A percentile compares a stretch with the other conserved stretches of the same genome.
phyloP scores from a whole-genome alignment of 2,888 invertebrate genomes.

The Melanotus villosus region DNA sequence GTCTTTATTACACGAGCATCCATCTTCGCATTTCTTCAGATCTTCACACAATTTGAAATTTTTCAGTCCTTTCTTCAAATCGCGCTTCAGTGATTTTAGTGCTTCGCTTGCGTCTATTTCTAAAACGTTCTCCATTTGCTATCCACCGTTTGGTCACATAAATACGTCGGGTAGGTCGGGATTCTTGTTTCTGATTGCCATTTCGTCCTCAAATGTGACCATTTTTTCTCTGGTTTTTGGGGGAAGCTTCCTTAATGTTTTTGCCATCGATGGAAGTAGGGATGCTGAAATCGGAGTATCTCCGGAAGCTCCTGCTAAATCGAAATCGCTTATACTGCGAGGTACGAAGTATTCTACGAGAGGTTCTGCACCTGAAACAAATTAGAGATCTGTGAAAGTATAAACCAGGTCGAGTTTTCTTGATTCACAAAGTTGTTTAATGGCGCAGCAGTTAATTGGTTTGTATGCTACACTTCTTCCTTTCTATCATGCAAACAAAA shows the following conservation, averaged over 20 bases:
- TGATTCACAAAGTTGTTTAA: too few relatives aligned
- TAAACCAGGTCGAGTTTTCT: too few relatives aligned
- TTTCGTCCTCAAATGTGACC: slow-evolving; percentile 87
- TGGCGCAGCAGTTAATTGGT: too few relatives aligned
- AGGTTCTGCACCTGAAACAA: slow-evolving; percentile 70
- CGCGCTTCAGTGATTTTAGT: slow-evolving; percentile 61
- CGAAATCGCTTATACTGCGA: slow-evolving; percentile 87
- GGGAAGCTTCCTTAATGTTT: slow-evolving; percentile 64
- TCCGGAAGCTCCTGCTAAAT: slow-evolving; percentile 76
- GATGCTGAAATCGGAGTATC: slow-evolving; percentile 67
- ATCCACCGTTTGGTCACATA: slow-evolving; percentile 78
- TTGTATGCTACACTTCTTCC: too few relatives aligned
- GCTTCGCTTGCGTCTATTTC: slow-evolving; percentile 51
- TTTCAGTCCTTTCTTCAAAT: slow-evolving; percentile 62
- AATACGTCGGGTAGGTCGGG: slow-evolving; percentile 79
- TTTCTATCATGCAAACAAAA: too few relatives aligned
- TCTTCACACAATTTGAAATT: slow-evolving; percentile 67
- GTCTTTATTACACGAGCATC: slow-evolving; percentile 66
- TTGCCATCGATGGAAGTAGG: slow-evolving; percentile 64
- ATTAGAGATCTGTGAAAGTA: too few relatives aligned
- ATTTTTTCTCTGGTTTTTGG: slow-evolving; percentile 79
- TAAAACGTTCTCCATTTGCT: slow-evolving; percentile 58
- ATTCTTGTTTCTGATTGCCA: slow-evolving; percentile 66
- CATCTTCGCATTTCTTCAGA: slow-evolving; percentile 66
- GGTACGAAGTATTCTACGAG: slow-evolving; percentile 88